Base-by-base conservation (phyloP, 2,888 invertebrate species). In the Buathra laborator region DNA sequence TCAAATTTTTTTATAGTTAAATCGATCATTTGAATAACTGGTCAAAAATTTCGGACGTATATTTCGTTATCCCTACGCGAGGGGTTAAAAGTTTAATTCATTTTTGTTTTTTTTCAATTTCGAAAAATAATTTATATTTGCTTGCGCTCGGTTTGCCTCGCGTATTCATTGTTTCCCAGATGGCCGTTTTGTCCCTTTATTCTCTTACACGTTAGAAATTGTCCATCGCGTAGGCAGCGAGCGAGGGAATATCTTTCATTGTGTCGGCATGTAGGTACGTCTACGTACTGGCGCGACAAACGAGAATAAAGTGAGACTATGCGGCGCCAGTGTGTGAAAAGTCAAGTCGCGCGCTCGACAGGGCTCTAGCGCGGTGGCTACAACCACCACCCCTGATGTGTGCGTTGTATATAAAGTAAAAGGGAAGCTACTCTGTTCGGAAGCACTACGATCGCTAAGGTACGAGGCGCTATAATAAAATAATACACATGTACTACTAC, bases 261-360 rank as follows among this genome's bases (percentile, higher is more conserved):
- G 62, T 67, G 67, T 19, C 64, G 6, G 44, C 7, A 19, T 67
- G 12, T 53, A 16, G 14, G 51, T 24, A n/a, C 48, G 56, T 67
- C 64, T 43, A 74, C 59, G 72, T 81, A 59, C 74, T 43, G 67
- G 81, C 59, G 74, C 81, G 81, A 32, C 81, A 48, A 29, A 19
- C 19, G 24, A 48, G 59, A 56, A 67, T 48, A 48, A 32, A 74
- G 56, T 68, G 67, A 75, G 81, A 81, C 81, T 59, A 9, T 62
- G 19, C 29, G 81, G 68, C 81, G 81, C 74, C 81, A 43, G 46
- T 64, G 32, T 64, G 62, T 32, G 44, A 75, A 64, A 56, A 53
- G 9, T 44, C 68, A 29, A 68, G 62, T 48, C 43, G 62, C 32
- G 19, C 44, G 59, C 6, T 74, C 59, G 44, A 44, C 72, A 16